Evolutionary conservation across 2,113 vertebrate genomes (phyloP), one percentile per base, ranked within the genome.

Genomic region (Aleadryas rufinucha): DNA sequence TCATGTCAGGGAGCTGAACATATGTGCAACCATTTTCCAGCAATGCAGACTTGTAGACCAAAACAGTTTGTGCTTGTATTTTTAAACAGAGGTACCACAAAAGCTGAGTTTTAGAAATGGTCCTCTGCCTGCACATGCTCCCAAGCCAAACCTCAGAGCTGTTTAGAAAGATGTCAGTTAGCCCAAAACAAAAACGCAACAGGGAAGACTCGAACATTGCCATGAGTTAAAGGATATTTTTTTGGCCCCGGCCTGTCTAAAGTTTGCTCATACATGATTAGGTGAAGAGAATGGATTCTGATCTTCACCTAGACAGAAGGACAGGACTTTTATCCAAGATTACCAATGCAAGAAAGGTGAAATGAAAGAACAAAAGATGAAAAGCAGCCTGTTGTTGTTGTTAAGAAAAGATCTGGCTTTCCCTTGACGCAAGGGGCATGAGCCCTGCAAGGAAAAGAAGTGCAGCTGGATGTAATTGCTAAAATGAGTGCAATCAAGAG

Each of bases 371-470:
- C 11, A 75, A 27, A 92, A 6, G 6, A 49, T 49, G 20, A 82
- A 89, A 84, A 71, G 11, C 9, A 78, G 4, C 28, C 31, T 84
- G 10, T 23, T 71, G 24, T 13, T 59, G 5, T 3, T 35, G 16
- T 56, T 57, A 74, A 53, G 63, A 79, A 80, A 64, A 84, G 49
- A 5, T 44, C 50, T 65, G 16, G 1, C 11, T 82, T 87, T 66
- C 52, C 28, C 23, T 64, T 50, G 41, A 39, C 30, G 75, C 0
- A 0, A 66, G 7, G 11, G 33, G 4, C 24, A 57, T 16, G 8
- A 84, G 33, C 8, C n/a, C 50, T 45, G 7, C 33, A 80, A 84
- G 20, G 83, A 76, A 39, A 14, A 56, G 26, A 77, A 60, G 7
- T 45, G 24, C 41, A 76, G 20, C 24, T 74, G 50, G 21, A 54